Conservation (phyloP, 2,113 vertebrate species). For the Gorsachius goisagi region DNA sequence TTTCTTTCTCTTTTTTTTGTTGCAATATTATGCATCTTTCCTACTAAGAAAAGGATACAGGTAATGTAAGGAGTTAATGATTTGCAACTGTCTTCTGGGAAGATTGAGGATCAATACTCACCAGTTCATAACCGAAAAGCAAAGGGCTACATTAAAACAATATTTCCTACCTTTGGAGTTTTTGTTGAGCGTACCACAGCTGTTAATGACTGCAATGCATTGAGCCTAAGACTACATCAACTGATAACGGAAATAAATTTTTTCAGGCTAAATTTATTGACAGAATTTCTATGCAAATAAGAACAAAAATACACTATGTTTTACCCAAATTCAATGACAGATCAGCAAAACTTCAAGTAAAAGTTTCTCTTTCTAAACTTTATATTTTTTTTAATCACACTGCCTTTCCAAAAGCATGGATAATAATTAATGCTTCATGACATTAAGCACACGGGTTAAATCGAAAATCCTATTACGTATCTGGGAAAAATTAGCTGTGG, state of each 20-base stretch:
- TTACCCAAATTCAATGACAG: background rate
- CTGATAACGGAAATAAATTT: background rate
- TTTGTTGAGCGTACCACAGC: background rate
- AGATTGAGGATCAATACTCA: background rate
- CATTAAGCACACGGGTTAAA: slow-evolving; percentile 9
- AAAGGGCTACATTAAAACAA: background rate
- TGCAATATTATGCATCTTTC: background rate
- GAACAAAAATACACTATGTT: background rate
- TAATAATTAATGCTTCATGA: slow-evolving; percentile 46
- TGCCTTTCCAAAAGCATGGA: slow-evolving; percentile 1
- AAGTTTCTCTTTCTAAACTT: background rate
- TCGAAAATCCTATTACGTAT: slow-evolving; percentile 40
- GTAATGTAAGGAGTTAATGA: background rate
- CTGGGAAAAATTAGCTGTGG: slow-evolving; percentile 48
- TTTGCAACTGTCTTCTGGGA: background rate
- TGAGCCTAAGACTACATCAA: background rate
- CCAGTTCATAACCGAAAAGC: background rate
- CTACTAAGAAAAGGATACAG: background rate
- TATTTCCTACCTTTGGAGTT: background rate
- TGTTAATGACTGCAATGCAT: background rate
- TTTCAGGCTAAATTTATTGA: background rate
- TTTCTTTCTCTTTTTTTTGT: background rate
- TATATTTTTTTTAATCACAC: background rate
- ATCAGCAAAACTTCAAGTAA: background rate
- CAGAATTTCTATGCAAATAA: background rate